Conservation (phyloP, 1,140 invertebrate species). For the Stegodyphus mimosarum region DNA sequence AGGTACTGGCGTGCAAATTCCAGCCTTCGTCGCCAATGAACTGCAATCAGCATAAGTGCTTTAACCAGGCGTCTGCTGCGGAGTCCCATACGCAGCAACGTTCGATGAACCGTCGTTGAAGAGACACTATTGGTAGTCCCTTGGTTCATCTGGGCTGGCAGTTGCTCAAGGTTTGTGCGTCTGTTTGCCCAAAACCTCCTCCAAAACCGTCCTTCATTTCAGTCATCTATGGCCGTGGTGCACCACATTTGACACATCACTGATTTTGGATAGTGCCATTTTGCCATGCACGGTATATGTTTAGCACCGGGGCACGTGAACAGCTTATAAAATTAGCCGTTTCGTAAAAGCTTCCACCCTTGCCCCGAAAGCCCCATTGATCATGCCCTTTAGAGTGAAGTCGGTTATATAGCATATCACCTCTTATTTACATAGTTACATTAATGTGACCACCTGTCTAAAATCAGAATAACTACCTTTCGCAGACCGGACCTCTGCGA, state of each 20-base stretch:
- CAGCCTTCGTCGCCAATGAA: conserved; percentile 2
- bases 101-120: background rate
- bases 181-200: background rate
- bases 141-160: background rate
- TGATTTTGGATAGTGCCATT: conserved; percentile 16
- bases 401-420: background rate
- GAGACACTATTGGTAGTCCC: conserved; percentile 10
- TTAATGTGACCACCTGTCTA: no score
- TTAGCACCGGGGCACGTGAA: conserved; percentile 5
- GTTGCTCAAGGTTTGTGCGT: conserved; percentile 3
- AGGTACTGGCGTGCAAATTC: background rate
- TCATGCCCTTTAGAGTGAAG: background rate
- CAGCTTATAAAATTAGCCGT: conserved; percentile 8
- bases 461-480: no score
- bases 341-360: conserved; percentile 3
- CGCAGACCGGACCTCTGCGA: no score
- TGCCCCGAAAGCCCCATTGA: conserved; percentile 13
- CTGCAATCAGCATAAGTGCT: background rate
- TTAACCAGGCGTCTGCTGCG: conserved; percentile 10
- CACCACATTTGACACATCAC: conserved; percentile 1
- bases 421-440: background rate
- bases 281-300: conserved; percentile 11
- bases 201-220: background rate
- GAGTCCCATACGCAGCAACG: background rate
- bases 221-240: conserved; percentile 12